phyloP scores from a whole-genome alignment of 2,888 invertebrate species.

The Melitaea athalia region DNA sequence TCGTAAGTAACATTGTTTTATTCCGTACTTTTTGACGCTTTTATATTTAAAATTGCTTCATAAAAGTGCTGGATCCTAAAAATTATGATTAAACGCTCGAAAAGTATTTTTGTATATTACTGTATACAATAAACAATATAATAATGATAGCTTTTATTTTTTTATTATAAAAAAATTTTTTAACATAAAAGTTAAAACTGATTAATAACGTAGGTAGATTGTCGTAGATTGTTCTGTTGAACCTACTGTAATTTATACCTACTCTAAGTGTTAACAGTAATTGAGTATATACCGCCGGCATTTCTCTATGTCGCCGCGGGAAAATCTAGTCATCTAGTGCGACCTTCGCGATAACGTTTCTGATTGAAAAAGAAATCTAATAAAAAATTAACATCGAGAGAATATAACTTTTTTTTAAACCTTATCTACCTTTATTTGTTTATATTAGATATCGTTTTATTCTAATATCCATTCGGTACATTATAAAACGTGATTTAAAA shows the following conservation, averaged over 20 bases:
- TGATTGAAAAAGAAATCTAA: slow-evolving; percentile 18
- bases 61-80: too few species aligned
- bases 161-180: neutral
- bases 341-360: slow-evolving; percentile 20
- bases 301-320: slow-evolving; percentile 25
- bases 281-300: slow-evolving; percentile 16
- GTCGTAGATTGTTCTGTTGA: slow-evolving; percentile 16
- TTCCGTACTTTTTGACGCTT: neutral
- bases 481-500: too few species aligned
- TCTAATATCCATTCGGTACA: too few species aligned
- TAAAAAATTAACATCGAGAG: too few species aligned
- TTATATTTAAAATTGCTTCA: neutral
- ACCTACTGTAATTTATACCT: too few species aligned
- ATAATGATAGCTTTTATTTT: neutral
- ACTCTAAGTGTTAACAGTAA: too few species aligned
- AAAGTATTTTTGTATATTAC: neutral
- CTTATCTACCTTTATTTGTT: too few species aligned
- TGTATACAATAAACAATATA: neutral
- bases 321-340: slow-evolving; percentile 24
- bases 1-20: neutral
- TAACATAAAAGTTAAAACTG: neutral
- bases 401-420: too few species aligned
- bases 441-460: too few species aligned
- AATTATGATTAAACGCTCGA: neutral
- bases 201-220: slow-evolving; percentile 22